These are phyloP conservation scores for Pangasianodon gigas DNA, from an alignment of 2,113 vertebrate genomes.

Conservation along the genomic window DNA sequence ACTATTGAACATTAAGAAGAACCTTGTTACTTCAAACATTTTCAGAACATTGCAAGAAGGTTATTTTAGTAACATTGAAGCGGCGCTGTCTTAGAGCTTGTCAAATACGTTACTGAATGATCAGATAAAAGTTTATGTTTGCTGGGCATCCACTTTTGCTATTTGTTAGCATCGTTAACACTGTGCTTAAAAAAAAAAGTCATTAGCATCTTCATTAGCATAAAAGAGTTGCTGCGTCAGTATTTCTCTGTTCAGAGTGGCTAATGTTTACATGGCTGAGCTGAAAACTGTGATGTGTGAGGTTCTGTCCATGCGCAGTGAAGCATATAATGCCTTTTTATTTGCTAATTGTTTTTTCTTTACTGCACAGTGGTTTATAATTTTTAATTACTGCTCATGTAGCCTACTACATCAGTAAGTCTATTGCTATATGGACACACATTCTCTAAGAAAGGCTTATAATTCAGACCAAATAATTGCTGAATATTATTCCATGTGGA, in stretches of 20 bases:
- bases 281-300: slow-evolving; percentile 3
- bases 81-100: background rate
- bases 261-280: slow-evolving; percentile 18
- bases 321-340: slow-evolving; percentile 18
- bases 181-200: background rate
- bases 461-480: background rate
- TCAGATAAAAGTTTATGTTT: background rate
- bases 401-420: background rate
- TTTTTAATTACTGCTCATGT: slow-evolving; percentile 13
- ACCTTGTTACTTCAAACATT: background rate
- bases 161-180: background rate
- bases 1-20: background rate
- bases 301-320: slow-evolving; percentile 24
- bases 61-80: background rate
- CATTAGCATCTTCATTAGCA: background rate
- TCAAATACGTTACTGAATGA: background rate
- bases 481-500: background rate
- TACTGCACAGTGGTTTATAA: background rate
- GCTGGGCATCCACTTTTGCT: background rate
- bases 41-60: background rate
- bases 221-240: background rate
- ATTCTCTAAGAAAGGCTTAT: background rate
- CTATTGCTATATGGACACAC: background rate
- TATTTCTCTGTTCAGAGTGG: background rate
- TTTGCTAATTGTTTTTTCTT: slow-evolving; percentile 22